Evolutionary conservation across 2,888 invertebrate species (phyloP).

Genomic region (Phaedon cochleariae): DNA sequence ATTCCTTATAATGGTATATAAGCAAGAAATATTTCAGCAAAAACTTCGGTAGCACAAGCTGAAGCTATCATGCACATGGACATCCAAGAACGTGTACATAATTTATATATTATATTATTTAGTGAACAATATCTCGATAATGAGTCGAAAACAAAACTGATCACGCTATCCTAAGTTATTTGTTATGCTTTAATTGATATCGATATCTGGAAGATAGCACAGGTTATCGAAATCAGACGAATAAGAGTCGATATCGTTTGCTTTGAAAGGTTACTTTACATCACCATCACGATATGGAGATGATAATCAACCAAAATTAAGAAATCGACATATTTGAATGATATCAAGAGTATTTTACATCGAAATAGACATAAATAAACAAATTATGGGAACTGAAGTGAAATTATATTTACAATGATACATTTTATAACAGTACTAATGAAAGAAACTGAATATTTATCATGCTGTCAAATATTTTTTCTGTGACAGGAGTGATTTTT

Average conservation of each 20-base stretch:
- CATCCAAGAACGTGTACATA: too few relatives aligned
- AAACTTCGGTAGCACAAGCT: too few relatives aligned
- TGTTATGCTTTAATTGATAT: neutral
- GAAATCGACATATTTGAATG: neutral
- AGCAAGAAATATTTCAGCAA: too few relatives aligned
- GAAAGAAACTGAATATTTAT: neutral
- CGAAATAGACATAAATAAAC: neutral
- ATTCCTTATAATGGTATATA: too few relatives aligned
- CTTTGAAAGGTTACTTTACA: neutral
- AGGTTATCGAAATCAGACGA: neutral
- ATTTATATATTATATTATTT: neutral
- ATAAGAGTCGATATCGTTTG: neutral
- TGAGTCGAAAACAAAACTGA: neutral
- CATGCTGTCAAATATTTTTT: too few relatives aligned
- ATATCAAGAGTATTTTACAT: neutral
- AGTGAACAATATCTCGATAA: neutral
- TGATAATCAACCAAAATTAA: neutral
- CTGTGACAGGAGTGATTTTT: too few relatives aligned
- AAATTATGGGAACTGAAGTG: neutral
- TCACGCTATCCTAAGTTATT: neutral
- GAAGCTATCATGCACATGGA: too few relatives aligned
- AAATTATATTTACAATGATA: neutral
- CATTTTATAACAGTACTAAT: neutral
- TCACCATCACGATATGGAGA: neutral
- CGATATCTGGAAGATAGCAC: neutral